Conservation (phyloP, 2,888 invertebrate species). For the Cremastinae sp. region DNA sequence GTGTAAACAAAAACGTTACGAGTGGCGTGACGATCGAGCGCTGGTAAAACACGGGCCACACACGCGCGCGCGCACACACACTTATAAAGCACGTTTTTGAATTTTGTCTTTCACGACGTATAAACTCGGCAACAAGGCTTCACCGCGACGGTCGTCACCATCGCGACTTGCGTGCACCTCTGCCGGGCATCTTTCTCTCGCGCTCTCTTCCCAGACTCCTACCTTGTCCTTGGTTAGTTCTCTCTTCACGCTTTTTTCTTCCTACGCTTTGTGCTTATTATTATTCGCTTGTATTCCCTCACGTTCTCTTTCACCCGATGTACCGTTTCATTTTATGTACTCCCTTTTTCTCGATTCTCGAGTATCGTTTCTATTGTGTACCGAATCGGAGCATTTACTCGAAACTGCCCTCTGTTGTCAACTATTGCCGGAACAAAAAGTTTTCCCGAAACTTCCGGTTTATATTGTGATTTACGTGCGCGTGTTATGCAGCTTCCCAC, state of each 20-base stretch:
- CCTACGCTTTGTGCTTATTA: constrained; percentile 7
- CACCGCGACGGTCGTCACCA: constrained; percentile 48
- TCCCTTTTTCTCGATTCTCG: background rate
- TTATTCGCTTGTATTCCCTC: constrained; percentile 32
- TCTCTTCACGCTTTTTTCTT: background rate
- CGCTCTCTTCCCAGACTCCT: constrained; percentile 28
- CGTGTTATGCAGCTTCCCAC: background rate
- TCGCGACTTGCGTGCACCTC: constrained; percentile 49
- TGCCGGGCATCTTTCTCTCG: constrained; percentile 34
- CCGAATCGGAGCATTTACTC: background rate
- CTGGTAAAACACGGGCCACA: constrained; percentile 8
- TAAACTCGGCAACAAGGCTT: constrained; percentile 43
- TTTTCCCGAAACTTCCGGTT: constrained; percentile 22
- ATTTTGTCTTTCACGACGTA: constrained; percentile 30
- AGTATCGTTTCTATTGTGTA: constrained; percentile 3
- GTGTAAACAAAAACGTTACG: constrained; percentile 6
- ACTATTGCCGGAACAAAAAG: background rate
- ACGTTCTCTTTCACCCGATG: constrained; percentile 8
- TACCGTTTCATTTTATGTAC: constrained; percentile 15
- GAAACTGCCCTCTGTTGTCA: constrained; percentile 23
- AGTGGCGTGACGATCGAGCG: constrained; percentile 21
- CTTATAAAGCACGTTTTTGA: constrained; percentile 3
- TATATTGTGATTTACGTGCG: background rate
- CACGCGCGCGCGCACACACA: constrained; percentile 4
- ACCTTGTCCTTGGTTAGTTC: constrained; percentile 45